A percentile compares a stretch with the other conserved stretches of the same genome.
These are phyloP conservation scores for Dissostichus mawsoni DNA, from an alignment of 2,113 vertebrate species.

Conservation along the genomic window DNA sequence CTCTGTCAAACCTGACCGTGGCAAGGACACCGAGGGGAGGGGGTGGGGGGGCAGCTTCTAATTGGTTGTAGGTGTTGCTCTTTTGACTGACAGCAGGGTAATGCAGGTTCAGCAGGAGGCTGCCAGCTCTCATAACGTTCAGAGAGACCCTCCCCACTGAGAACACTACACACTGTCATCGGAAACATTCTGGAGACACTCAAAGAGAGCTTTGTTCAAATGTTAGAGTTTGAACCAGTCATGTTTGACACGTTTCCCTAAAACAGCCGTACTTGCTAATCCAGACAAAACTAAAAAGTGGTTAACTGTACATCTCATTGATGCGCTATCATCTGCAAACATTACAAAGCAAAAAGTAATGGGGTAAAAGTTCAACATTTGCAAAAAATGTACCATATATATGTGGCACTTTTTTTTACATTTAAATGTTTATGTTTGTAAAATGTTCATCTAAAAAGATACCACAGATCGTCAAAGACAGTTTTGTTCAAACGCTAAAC, in stretches of 20 bases:
- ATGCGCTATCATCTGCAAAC: not conserved
- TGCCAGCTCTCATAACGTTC: slow-evolving; percentile 62
- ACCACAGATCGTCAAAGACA: too few species aligned
- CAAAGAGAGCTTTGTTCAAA: slow-evolving; percentile 1
- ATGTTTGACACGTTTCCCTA: not conserved
- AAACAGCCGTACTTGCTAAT: not conserved
- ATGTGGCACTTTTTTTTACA: too few species aligned
- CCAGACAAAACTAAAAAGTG: not conserved
- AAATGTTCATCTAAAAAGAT: too few species aligned
- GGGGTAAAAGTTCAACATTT: not conserved
- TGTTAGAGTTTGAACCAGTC: too few species aligned
- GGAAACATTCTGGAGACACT: not conserved
- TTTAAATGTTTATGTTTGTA: too few species aligned
- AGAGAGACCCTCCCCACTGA: slow-evolving; percentile 9
- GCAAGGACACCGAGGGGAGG: slow-evolving; percentile 27
- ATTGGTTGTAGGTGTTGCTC: slow-evolving; percentile 80
- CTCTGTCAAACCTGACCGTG: slow-evolving; percentile 38
- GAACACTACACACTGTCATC: not conserved
- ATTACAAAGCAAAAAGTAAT: not conserved
- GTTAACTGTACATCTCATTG: not conserved
- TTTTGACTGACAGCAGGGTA: slow-evolving; percentile 73
- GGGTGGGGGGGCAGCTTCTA: slow-evolving; percentile 61
- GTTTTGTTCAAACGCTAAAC: too few species aligned
- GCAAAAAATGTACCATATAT: too few species aligned
- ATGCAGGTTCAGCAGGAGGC: slow-evolving; percentile 64